Conservation (phyloP, 2,113 vertebrate species). For the Oceanodroma tethys region DNA sequence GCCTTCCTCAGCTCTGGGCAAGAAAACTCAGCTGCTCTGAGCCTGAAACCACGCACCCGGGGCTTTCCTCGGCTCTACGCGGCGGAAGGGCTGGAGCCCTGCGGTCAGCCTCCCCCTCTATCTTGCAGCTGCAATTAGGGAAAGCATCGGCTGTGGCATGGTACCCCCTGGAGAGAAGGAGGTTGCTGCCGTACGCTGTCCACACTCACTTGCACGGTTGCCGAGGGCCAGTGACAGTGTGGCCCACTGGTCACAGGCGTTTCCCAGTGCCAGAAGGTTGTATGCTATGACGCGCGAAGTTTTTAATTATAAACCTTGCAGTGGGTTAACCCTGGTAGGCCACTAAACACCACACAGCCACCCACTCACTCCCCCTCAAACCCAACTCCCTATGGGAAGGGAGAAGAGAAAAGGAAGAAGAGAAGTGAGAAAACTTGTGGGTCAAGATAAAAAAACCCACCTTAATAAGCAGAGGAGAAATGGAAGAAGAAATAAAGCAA, state of each 20-base stretch:
- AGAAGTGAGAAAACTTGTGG: neutral
- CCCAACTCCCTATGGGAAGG: neutral
- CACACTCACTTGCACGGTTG: neutral
- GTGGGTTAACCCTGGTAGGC: neutral
- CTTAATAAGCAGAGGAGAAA: neutral
- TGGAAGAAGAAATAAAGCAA: neutral
- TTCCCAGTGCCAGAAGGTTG: neutral
- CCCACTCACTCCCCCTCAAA: neutral
- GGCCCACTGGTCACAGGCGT: neutral
- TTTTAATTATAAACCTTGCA: neutral
- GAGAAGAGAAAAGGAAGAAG: neutral
- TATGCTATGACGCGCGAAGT: neutral
- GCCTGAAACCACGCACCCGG: accelerated
- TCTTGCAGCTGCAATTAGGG: neutral
- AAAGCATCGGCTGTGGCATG: neutral
- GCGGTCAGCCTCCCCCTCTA: accelerated
- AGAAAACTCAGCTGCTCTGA: neutral
- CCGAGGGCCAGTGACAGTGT: neutral
- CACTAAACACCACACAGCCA: neutral
- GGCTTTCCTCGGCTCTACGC: neutral
- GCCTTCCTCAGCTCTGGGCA: neutral
- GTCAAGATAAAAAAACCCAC: neutral
- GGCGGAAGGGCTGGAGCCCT: neutral
- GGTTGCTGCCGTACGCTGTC: neutral
- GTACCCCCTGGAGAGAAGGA: neutral